Base-by-base conservation (phyloP, 2,113 vertebrate species). In the Calidris pygmaea region DNA sequence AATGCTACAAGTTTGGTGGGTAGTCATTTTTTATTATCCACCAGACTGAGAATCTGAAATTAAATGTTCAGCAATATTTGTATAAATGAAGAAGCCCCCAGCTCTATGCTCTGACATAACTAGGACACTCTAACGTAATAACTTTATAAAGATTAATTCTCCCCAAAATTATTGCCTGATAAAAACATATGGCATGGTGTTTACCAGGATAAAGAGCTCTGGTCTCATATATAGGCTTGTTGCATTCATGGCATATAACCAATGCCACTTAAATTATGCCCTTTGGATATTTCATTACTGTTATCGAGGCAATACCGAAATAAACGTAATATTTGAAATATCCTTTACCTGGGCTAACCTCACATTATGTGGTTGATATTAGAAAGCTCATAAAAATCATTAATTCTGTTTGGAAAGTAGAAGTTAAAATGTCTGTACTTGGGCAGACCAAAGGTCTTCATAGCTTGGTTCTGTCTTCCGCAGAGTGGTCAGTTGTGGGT, bases 71-170 rank as follows among this genome's bases (percentile, higher is more conserved):
- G 85, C 85, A 95, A 75, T 93, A 94, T 96, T 94, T 91, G 56
- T 91, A 96, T 58, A 95, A 97, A 96, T 91, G 88, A 97, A 96
- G 95, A 97, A 97, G 58, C 86, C 95, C 91, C 95, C 87, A 95
- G 81, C 85, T 94, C 90, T 93, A 82, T 93, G 78, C 32, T 86
- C 80, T 96, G 97, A 97, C 88, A 81, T 95, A 98, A 97, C 93
- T 96, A 87, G 97, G 96, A 85, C 96, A 93, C 94, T 92, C 43
- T 83, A 96, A 94, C 1, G 3, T 89, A 95, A 71, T 75, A 97
- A 97, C 88, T 93, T 96, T 88, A 88, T 94, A 90, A 96, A 97
- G 96, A 97, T 96, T 96, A 97, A 97, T 92, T 96, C 48, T 95
- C 92, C 85, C 80, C 85, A 45, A 96, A 97, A 94, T 93, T 76